Conservation (phyloP, 2,113 vertebrate genomes). For the Bettongia penicillata region DNA sequence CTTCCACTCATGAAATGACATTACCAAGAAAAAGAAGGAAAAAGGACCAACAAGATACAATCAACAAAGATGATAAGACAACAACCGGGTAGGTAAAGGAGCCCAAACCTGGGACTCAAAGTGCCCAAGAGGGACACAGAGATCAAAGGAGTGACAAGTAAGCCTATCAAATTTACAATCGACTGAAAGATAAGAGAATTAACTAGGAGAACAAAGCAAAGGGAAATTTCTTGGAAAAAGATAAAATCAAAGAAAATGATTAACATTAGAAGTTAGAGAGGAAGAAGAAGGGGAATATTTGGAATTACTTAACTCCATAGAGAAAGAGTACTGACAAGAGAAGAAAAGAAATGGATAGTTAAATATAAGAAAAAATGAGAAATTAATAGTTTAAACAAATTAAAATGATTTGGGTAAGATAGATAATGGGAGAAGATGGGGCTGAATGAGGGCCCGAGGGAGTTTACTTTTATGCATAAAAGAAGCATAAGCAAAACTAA, state of each 20-base stretch:
- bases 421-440: background rate
- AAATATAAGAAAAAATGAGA: background rate
- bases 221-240: background rate
- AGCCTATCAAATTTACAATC: background rate
- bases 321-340: background rate
- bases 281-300: background rate
- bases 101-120: background rate
- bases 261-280: background rate
- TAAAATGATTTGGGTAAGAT: background rate
- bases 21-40: background rate
- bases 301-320: too few species aligned
- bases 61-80: too few species aligned
- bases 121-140: background rate
- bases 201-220: background rate
- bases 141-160: background rate
- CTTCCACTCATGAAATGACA: background rate
- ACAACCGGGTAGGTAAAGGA: background rate
- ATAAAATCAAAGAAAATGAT: background rate
- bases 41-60: too few species aligned
- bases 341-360: background rate
- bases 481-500: background rate
- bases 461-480: background rate
- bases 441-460: background rate
- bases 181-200: background rate
- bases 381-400: background rate